Evolutionary conservation across 2,888 invertebrate genomes (phyloP), one percentile per base, ranked within the genome.

Genomic region (Steinernema carpocapsae): DNA sequence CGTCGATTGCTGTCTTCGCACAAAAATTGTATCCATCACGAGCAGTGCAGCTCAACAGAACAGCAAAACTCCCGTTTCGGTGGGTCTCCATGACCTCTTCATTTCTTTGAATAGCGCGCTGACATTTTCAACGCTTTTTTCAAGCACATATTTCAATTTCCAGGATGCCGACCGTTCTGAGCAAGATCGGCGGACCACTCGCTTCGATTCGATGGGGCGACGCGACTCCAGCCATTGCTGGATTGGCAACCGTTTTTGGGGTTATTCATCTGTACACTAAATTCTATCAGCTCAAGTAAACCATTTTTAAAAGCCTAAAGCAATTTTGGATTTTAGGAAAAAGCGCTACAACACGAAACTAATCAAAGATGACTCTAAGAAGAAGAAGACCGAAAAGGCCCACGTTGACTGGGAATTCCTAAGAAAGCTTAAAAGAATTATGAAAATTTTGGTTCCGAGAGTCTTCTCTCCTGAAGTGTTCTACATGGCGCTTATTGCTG

Each of bases 401-500:
- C 88, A 88, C 48, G 89, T 89, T 26, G 88, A 89, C 82, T 77
- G 72, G 32, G 84, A 86, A 4, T 81, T 81, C 78, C 75, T 78
- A 73, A 88, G 88, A 78, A 84, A 42, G 85, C 71, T 83, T 12
- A 72, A 52, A 17, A 70, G 78, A 17, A 79, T 83, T 14, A 45
- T 80, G 10, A 76, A 79, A 37, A 84, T 83, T 52, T 73, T 85
- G 46, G 74, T 85, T 19, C 83, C 83, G 86, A 85, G 76, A 12
- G 19, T 78, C n/a, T 78, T 82, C 26, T 74, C 75, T 10, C 32
- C 74, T n/a, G 84, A 85, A 78, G 78, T 82, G 1, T 80, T 86
- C 43, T 86, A 86, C 76, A 80, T 87, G 77, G 76, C 78, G 14
- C 72, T 90, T 42, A 89, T 90, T 64, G 97, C 96, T 0, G 87